Base-by-base conservation (phyloP, 1,140 invertebrate genomes). In the Caenorhabditis remanei region DNA sequence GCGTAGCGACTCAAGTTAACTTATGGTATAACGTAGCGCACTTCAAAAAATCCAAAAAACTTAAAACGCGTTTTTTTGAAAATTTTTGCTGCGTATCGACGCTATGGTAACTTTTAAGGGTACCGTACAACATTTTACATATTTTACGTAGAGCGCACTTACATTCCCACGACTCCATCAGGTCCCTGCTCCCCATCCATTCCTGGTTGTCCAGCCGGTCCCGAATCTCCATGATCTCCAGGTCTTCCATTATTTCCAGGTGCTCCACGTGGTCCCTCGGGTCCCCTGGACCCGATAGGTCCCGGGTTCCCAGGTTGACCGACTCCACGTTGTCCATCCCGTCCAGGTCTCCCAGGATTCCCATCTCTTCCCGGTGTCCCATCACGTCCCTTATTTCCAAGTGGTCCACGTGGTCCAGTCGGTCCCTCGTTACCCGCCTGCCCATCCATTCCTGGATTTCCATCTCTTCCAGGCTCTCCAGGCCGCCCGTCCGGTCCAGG, bases 241-340 rank as follows among this genome's bases (percentile, higher is more conserved):
- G 61, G 58, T 55, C 32, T 13, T 41, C 85, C 85, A 41, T 82
- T 40, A 8, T 85, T 56, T 83, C 87, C 85, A 56, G 48, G 14
- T 16, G 40, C n/a, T 13, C 88, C 88, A 7, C 61, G 9, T 50
- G 84, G 85, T 79, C 88, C 88, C 53, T 84, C 79, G 16, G 16
- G 83, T 67, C 88, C 88, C 48, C 55, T 56, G 11, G 56, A 21
- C 43, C 88, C 88, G 4, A 41, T 58, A 32, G 13, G 65, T 61
- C 87, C 87, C 14, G 79, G 75, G 41, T 55, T 24, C 56, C 88
- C 88, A 1, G 56, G 85, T 14, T 84, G 61, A 19, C 88, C 88
- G 19, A 84, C 50, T 24, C 85, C 83, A 40, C 86, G 82, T 14
- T 46, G 63, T 21, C 85, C 85, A 53, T 85, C 82, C 46, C 88